Evolutionary conservation across 2,888 invertebrate species (phyloP), one percentile per base, ranked within the genome.

Genomic region (Periphyllus acericola): DNA sequence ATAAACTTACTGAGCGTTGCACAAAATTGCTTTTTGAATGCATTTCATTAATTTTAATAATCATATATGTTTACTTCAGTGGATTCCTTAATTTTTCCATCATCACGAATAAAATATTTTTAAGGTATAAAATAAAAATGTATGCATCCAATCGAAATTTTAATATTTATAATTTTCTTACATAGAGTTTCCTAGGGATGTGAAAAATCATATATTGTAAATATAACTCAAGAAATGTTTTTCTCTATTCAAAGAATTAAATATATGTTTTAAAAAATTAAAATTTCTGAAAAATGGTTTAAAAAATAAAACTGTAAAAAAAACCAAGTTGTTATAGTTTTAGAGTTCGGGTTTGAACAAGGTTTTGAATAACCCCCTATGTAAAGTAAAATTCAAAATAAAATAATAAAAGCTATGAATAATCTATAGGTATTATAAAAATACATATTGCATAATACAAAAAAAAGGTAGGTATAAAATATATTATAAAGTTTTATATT

Each of bases 341-440:
- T 46, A 46, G 11, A 46, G 46, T 46, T 46, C 9, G 46, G 46
- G 6, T 1, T 79, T 34, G 25, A 55, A 60, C 9, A 34, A 60
- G 34, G n/a, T 25, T 55, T 60, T 79, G 60, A 60, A 60, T 60
- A 25, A 19, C 19, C 60, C 25, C 21, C 60, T 34, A n/a, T 21
- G 3, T 72, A 72, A 72, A 5, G 34, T 6, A 36, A 55, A 25
- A 55, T 60, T 34, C 1, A 79, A 79, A 79, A 79, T 34, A 79
- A 79, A 60, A 52, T 21, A 29, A 36, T 74, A 83, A 83, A 74
- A 55, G 83, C n/a, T 52, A 83, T 82, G 52, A 83, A 83, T 83
- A 83, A 74, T 83, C 83, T 55, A 83, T 83, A 36, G 55, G n/a
- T 74, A 83, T 83, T 83, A 83, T 55, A 74, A 83, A 83, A 29